These are phyloP conservation scores for Mayetiola destructor DNA, from an alignment of 2,888 invertebrate genomes.

Conservation along the genomic window DNA sequence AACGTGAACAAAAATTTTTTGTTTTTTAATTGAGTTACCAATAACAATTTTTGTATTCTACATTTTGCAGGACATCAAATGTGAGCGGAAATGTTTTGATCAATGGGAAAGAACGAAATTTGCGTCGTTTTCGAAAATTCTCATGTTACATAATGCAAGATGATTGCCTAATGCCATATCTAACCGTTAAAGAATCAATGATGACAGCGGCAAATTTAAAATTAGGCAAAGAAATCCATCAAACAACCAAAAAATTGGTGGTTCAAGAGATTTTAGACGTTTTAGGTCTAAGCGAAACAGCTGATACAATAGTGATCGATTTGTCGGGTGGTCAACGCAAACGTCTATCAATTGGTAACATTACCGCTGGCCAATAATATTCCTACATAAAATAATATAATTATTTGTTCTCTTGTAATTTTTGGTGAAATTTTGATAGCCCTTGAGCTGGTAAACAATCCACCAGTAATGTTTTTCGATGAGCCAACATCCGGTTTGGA, in stretches of 20 bases:
- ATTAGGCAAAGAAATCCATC: slow-evolving; percentile 62
- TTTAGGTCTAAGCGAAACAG: slow-evolving; percentile 63
- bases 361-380: too few species aligned
- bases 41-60: not conserved
- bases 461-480: slow-evolving; percentile 95
- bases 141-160: slow-evolving; percentile 97
- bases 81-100: slow-evolving; percentile 74
- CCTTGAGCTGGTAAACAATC: slow-evolving; percentile 85
- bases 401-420: too few species aligned
- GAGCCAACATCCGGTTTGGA: slow-evolving; percentile 89
- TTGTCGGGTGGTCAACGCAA: slow-evolving; percentile 87
- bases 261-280: slow-evolving; percentile 78
- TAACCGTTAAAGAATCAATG: slow-evolving; percentile 87
- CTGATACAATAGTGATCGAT: slow-evolving; percentile 62
- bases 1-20: slow-evolving; percentile 12
- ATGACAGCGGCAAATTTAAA: slow-evolving; percentile 86
- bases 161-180: slow-evolving; percentile 73
- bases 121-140: slow-evolving; percentile 77
- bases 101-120: slow-evolving; percentile 74
- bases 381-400: too few species aligned
- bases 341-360: slow-evolving; percentile 74
- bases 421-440: too few species aligned
- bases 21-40: not conserved
- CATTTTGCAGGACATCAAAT: slow-evolving; percentile 56
- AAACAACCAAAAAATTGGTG: slow-evolving; percentile 58